Base-by-base conservation (phyloP, 1,140 invertebrate species). In the Brachionus sp. region DNA sequence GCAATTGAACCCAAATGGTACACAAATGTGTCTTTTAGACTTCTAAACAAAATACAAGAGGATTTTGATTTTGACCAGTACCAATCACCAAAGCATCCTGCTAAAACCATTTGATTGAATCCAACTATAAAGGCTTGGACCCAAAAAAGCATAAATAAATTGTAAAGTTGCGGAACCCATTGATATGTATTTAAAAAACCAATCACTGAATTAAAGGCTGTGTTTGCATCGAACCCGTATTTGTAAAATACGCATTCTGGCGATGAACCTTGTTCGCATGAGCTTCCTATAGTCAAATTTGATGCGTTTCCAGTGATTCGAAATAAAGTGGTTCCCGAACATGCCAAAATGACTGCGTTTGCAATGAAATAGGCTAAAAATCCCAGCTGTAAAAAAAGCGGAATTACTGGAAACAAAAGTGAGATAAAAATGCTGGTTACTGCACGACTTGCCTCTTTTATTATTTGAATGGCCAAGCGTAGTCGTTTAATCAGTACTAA, bases 1-100 rank as follows among this genome's bases (percentile, higher is more conserved):
- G 96, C 97, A 19, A 98, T 87, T 0, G 96, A 96, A 12, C 97
- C 97, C 77, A 97, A 86, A 88, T 98, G 95, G 88, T 95, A 97
- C 68, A 94, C 94, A 84, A 87, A 85, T 1, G 83, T 62, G 19
- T 70, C 29, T 39, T 68, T 62, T 7, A 84, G 16, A n/a, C 64
- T 77, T 29, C n/a, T n/a, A 16, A 82, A 53, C 0, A 97, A 88
- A 0, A 93, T 92, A 86, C 94, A 95, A 84, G 93, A 93, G 2
- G 95, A 80, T n/a, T 66, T 80, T 42, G 50, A 80, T n/a, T 42
- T 42, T 37, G 77, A 80, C 77, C 77, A 80, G 37, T 80, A 80
- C 77, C 77, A 80, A 25, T 42, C 35, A 25, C 77, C 77, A 66
- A 80, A 80, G 33, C 77, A 80, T 16, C 77, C 93, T 7, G 80